Base-by-base conservation (phyloP, 2,113 vertebrate species). In the Australoheros scitulus region DNA sequence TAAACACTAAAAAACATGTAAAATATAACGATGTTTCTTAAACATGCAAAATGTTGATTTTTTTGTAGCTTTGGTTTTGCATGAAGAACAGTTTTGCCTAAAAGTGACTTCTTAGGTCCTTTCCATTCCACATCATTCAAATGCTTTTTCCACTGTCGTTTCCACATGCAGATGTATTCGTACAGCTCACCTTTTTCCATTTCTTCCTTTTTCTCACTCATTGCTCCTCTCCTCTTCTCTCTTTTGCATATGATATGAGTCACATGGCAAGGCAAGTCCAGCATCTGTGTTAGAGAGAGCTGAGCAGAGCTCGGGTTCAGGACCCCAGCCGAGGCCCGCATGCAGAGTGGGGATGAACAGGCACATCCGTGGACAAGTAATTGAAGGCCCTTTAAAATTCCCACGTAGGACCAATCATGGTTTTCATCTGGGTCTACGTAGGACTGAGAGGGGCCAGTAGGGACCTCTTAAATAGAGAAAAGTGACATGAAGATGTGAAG, bases 351-450 rank as follows among this genome's bases (percentile, higher is more conserved):
- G 76, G 81, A 86, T 15, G 82, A 88, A 84, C 88, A 76, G 88
- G 70, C 85, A 36, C 77, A 81, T 89, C 84, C 81, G 3, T 3
- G 6, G 86, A 80, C 17, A 64, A 55, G 89, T 95, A 94, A 95
- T 95, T 95, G 94, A 94, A 76, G 91, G 76, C 55, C 91, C 85
- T 90, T 92, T 94, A 93, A 91, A 92, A 94, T 94, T 94, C 93
- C 86, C 90, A 90, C 84, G 87, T 89, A 89, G 92, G 91, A 91
- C 91, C 92, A 92, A 91, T 91, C 86, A 79, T 59, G 80, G 78
- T 84, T 88, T 86, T 89, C 88, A 88, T 89, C 72, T 88, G 85
- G 84, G 80, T 78, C 74, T 61, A 74, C 22, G 22, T 18, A 36
- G 89, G 89, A 80, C 85, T 52, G 75, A 70, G 55, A 80, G 86